Evolutionary conservation across 2,888 invertebrate species (phyloP), one percentile per base, ranked within the genome.

Genomic region (Caenorhabditis sp.): DNA sequence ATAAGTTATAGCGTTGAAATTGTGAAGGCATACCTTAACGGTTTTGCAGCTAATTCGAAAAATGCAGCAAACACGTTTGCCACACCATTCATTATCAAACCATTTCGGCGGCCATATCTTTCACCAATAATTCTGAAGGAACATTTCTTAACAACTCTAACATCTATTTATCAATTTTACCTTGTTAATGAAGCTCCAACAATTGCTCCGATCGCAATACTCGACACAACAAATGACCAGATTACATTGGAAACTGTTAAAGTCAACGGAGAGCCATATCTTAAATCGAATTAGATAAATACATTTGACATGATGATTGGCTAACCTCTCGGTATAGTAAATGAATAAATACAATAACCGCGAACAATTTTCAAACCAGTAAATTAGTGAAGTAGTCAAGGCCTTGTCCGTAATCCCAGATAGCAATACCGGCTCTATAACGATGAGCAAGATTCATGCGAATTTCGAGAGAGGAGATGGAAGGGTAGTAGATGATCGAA

Each of bases 191-290:
- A 79, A 6, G 85, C 84, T 36, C 87, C 87, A 21, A 81, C 36
- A 60, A 86, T 81, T 0, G 86, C 86, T 24, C 87, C 87, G 31
- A 86, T 63, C 21, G 85, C 81, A 62, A 86, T 84, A 61, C 77
- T 78, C 26, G 89, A 87, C 26, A 89, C 89, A 3, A 88, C 85
- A 62, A 89, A 83, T 0, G 89, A 88, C 87, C 88, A 89, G 23
- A 89, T 77, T 37, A 88, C 79, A 27, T 87, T 87, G 23, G 86
- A 78, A 51, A 72, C 58, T 14, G 83, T 83, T 24, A 77, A 53
- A 12, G 69, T 58, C 27, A 81, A 53, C 1, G 68, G 63, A 14
- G 55, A 62, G n/a, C 73, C 72, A 27, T 67, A 73, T 58, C 80
- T 80, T 10, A 19, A 68, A 69, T 43, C 21, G 23, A 63, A 21